Base-by-base conservation (phyloP, 2,797 vertebrate genomes). In the Acanthurus lineatus region DNA sequence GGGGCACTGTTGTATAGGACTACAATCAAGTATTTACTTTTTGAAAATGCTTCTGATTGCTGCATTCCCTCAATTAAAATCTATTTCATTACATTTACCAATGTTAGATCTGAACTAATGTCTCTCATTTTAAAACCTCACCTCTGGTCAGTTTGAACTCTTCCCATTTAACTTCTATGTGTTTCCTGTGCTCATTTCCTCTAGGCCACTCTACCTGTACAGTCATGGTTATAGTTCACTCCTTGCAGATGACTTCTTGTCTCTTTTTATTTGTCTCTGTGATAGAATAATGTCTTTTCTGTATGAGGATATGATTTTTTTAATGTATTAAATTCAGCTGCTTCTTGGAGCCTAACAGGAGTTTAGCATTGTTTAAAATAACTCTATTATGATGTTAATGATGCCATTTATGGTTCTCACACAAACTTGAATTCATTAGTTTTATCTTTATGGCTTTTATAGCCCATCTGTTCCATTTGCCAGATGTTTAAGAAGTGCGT, bases 1-100 rank as follows among this genome's bases (percentile, higher is more conserved):
- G 70, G 85, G 91, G 92, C 92, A 92, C 79, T 85, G 79, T 92
- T 90, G 91, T 63, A 84, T 35, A 40, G 60, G 47, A 32, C 4
- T 19, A 28, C 11, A 3, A 9, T 4, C 12, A 42, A 17, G 4
- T 3, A 8, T 57, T 49, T n/a, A 14, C 17, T 48, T 16, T 62
- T 0, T 52, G 0, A 4, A 53, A 20, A 19, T 17, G 28, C 42
- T 19, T 63, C 32, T 57, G 17, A 35, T 19, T 40, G 12, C 14
- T 58, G 54, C 49, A 20, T 44, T 73, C 15, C 38, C 6, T 54
- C 16, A 6, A 0, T 57, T 61, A 22, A 56, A 60, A 32, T 44
- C 16, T 10, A n/a, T 69, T 10, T 1, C 40, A 42, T 58, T 40
- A 10, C 28, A 32, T 32, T 40, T 40, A 8, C 6, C 7, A 40